Conservation (phyloP, 1,140 invertebrate species). For the Brachionus paranguensis region DNA sequence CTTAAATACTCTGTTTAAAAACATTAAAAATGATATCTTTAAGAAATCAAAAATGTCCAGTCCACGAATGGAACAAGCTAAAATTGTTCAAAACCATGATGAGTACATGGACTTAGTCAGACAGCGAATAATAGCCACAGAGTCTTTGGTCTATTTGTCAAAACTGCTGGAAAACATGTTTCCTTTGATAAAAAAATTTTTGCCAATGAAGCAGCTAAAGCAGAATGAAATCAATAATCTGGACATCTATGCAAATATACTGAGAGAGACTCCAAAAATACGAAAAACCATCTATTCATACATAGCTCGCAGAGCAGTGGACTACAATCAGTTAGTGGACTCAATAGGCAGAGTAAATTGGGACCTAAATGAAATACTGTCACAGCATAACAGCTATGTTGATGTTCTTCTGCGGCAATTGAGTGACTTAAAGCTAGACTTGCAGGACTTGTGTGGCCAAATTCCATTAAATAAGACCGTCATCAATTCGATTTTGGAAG, state of each 20-base stretch:
- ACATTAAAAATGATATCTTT: slow-evolving; percentile 20
- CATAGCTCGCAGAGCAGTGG: slow-evolving; percentile 71
- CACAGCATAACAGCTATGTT: slow-evolving; percentile 82
- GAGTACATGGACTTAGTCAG: neutral
- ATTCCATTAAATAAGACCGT: slow-evolving; percentile 55
- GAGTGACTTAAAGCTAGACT: neutral
- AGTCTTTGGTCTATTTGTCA: slow-evolving; percentile 67
- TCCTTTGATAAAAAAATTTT: slow-evolving; percentile 65
- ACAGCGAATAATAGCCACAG: slow-evolving; percentile 80
- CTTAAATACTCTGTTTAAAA: neutral
- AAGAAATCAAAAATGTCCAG: neutral
- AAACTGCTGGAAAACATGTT: slow-evolving; percentile 76
- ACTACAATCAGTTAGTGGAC: slow-evolving; percentile 67
- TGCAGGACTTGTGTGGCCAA: slow-evolving; percentile 4
- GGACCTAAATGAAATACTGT: slow-evolving; percentile 87
- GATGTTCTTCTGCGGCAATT: slow-evolving; percentile 56
- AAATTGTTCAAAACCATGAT: neutral
- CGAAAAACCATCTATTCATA: slow-evolving; percentile 76
- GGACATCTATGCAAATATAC: slow-evolving; percentile 67
- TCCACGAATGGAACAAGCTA: neutral
- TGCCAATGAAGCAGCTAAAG: slow-evolving; percentile 44
- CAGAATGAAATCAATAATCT: neutral
- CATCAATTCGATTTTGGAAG: slow-evolving; percentile 4
- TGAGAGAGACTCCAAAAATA: slow-evolving; percentile 66
- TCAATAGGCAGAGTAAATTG: slow-evolving; percentile 82